These are phyloP conservation scores for Eurystomus glaucurus DNA, from an alignment of 2,797 vertebrate genomes.

Conservation along the genomic window DNA sequence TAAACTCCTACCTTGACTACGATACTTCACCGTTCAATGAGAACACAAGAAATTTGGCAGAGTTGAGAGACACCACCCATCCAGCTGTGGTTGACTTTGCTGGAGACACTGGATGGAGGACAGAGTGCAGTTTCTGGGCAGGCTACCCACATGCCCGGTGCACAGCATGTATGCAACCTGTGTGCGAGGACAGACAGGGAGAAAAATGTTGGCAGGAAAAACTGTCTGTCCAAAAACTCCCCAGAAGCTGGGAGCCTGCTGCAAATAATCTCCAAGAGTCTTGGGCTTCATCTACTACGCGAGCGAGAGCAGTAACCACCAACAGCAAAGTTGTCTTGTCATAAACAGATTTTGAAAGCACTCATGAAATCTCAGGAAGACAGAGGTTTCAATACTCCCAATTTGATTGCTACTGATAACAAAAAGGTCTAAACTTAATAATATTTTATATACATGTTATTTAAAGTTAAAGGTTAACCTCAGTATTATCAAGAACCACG, in stretches of 20 bases:
- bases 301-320: not conserved
- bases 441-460: not conserved
- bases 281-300: not conserved
- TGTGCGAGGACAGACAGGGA: rapidly evolving
- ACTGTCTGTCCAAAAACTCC: not conserved
- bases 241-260: not conserved
- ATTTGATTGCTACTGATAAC: not conserved
- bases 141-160: not conserved
- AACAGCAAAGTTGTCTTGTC: not conserved
- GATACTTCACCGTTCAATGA: not conserved
- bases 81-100: not conserved
- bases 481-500: not conserved
- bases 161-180: not conserved
- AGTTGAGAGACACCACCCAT: not conserved
- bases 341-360: not conserved
- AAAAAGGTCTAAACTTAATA: not conserved
- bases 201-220: not conserved
- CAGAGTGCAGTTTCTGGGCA: not conserved
- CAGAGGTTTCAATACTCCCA: not conserved
- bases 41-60: not conserved
- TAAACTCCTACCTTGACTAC: not conserved
- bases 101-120: not conserved
- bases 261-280: not conserved
- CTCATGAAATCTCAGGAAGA: not conserved
- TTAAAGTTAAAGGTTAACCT: conserved; percentile 1